These are phyloP conservation scores for Elachura formosa DNA, from an alignment of 2,113 vertebrate genomes.

Conservation along the genomic window DNA sequence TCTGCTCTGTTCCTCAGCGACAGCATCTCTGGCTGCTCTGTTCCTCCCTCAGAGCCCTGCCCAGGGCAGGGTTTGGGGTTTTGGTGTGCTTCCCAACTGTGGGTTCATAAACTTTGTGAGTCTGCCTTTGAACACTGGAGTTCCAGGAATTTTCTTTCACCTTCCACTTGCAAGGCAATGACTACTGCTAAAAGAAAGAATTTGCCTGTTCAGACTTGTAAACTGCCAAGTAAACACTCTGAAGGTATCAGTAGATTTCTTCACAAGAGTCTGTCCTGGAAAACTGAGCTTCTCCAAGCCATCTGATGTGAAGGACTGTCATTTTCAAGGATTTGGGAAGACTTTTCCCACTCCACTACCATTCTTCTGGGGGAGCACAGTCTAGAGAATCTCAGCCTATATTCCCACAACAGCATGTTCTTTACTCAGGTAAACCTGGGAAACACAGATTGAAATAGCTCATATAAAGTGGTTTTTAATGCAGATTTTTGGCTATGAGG, in stretches of 20 bases:
- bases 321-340: constrained; percentile 35
- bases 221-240: background rate
- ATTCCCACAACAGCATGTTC: background rate
- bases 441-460: background rate
- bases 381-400: background rate
- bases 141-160: background rate
- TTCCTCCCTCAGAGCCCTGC: background rate
- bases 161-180: background rate
- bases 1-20: background rate
- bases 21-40: background rate
- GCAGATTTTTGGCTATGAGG: background rate
- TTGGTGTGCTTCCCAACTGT: background rate
- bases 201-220: constrained; percentile 12
- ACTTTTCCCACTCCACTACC: background rate
- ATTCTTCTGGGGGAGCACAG: background rate
- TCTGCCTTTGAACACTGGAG: background rate
- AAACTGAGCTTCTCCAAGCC: background rate
- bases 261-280: background rate
- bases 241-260: background rate
- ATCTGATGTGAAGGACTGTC: background rate
- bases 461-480: background rate
- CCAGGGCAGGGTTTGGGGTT: background rate
- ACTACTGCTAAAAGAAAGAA: background rate
- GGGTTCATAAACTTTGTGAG: background rate
- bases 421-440: background rate